Evolutionary conservation across 2,113 vertebrate genomes (phyloP).

Genomic region (Promerops cafer): DNA sequence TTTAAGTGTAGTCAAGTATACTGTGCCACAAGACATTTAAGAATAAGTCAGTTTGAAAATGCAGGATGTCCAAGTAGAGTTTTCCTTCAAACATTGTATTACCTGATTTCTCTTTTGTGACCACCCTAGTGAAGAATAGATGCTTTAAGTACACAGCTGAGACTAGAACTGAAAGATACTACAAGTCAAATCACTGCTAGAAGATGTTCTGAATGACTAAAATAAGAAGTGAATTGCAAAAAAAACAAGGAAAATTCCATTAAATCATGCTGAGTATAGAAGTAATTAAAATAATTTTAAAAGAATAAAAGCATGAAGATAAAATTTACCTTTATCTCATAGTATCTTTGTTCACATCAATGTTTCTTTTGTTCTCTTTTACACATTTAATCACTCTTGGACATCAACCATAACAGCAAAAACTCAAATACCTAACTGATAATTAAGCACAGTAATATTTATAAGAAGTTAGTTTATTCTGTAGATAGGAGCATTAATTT

Average conservation of each 20-base stretch:
- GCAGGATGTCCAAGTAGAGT: slow-evolving; percentile 40
- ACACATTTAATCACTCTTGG: slow-evolving; percentile 60
- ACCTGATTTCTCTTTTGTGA: slow-evolving; percentile 50
- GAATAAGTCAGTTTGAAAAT: slow-evolving; percentile 47
- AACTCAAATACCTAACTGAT: slow-evolving; percentile 43
- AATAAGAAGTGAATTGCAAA: not conserved
- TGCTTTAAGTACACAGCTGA: slow-evolving; percentile 34
- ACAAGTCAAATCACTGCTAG: slow-evolving; percentile 22
- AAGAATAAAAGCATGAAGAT: slow-evolving; percentile 34
- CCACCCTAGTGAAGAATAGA: slow-evolving; percentile 16
- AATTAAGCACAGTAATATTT: slow-evolving; percentile 59
- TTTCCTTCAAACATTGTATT: slow-evolving; percentile 39
- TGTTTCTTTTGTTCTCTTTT: slow-evolving; percentile 63
- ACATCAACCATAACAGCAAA: slow-evolving; percentile 50
- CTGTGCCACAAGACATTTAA: slow-evolving; percentile 9
- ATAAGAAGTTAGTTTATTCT: slow-evolving; percentile 53
- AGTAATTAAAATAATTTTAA: slow-evolving; percentile 59
- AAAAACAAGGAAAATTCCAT: not conserved
- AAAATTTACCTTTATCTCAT: slow-evolving; percentile 54
- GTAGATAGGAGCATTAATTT: slow-evolving; percentile 54
- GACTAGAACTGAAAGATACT: slow-evolving; percentile 41
- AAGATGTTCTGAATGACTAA: slow-evolving; percentile 51
- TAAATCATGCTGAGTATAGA: slow-evolving; percentile 38
- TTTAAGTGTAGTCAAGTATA: not conserved
- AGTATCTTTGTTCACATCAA: slow-evolving; percentile 56